Conservation (phyloP, 2,888 invertebrate genomes). For the Himalopsyche tibetana region DNA sequence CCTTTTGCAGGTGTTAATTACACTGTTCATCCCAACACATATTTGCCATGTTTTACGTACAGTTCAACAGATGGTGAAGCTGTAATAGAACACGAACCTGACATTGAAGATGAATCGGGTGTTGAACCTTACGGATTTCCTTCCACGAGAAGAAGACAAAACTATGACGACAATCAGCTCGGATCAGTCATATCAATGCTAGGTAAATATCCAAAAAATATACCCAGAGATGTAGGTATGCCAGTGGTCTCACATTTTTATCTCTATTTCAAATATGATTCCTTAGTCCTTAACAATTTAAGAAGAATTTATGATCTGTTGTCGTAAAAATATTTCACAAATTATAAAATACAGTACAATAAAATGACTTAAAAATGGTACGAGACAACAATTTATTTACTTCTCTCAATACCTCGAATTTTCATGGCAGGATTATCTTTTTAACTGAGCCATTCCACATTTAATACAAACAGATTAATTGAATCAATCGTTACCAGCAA, state of each 20-base stretch:
- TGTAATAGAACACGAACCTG: slow-evolving; percentile 70
- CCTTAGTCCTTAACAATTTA: not conserved
- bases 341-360: too few relatives aligned
- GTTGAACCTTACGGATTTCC: slow-evolving; percentile 74
- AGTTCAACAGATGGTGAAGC: slow-evolving; percentile 81
- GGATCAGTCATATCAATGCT: slow-evolving; percentile 77
- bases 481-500: too few relatives aligned
- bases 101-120: slow-evolving; percentile 62
- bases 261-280: not conserved
- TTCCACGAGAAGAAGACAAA: slow-evolving; percentile 71
- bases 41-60: slow-evolving; percentile 85
- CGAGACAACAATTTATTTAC: too few relatives aligned
- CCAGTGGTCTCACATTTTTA: not conserved
- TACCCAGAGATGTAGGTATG: not conserved
- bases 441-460: too few relatives aligned
- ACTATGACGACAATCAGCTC: slow-evolving; percentile 74
- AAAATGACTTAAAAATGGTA: too few relatives aligned
- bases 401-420: too few relatives aligned
- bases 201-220: slow-evolving; percentile 67
- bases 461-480: too few relatives aligned
- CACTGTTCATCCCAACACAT: slow-evolving; percentile 85
- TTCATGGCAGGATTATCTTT: too few relatives aligned
- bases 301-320: not conserved
- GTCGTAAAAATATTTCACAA: too few relatives aligned
- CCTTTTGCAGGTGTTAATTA: slow-evolving; percentile 72